A percentile compares a stretch with the other conserved stretches of the same genome.
These are phyloP conservation scores for Myzus persicae DNA, from an alignment of 1,140 invertebrate species.

Conservation along the genomic window DNA sequence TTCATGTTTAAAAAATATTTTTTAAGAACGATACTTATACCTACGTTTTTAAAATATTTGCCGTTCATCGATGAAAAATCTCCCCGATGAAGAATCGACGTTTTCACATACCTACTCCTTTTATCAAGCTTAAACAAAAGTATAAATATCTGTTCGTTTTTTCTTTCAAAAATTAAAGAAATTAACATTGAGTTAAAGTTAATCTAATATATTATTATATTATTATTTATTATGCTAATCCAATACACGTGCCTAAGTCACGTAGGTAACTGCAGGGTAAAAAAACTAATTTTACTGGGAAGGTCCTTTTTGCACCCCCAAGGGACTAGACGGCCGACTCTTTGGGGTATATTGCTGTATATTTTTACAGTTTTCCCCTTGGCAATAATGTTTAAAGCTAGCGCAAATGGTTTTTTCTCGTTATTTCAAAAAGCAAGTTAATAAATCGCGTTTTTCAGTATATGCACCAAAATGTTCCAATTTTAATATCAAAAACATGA, in stretches of 20 bases:
- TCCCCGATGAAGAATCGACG: background rate
- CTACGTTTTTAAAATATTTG: background rate
- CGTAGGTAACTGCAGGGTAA: background rate
- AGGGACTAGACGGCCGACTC: background rate
- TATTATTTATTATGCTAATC: background rate
- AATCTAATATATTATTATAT: background rate
- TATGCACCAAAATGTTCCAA: background rate
- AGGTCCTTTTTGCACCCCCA: background rate
- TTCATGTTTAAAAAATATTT: no score
- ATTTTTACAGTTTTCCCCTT: background rate
- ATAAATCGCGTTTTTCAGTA: background rate
- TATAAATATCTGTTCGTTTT: background rate
- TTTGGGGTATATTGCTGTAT: constrained; percentile 1
- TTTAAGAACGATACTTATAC: no score
- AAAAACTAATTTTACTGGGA: background rate
- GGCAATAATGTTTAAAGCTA: background rate
- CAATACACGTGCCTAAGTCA: background rate
- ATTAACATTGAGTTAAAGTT: background rate
- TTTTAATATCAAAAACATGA: background rate
- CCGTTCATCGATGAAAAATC: background rate
- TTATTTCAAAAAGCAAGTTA: background rate
- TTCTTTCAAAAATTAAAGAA: background rate
- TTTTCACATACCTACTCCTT: background rate
- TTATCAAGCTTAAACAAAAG: background rate
- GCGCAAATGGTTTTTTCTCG: background rate